Conservation (phyloP, 2,797 vertebrate species). For the Poeciliopsis gracilis region DNA sequence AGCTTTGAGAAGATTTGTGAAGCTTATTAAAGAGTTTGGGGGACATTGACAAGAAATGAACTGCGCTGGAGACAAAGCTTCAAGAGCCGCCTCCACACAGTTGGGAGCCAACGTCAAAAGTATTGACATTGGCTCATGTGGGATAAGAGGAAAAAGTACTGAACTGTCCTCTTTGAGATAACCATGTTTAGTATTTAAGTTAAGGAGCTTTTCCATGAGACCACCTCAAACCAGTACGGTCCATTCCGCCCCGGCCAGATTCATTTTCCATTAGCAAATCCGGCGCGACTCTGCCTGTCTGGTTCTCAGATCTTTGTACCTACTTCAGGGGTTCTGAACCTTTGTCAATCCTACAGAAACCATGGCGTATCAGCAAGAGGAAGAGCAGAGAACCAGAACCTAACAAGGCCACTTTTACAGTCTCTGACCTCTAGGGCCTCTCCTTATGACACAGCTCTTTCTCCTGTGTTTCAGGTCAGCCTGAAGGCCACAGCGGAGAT, state of each 20-base stretch:
- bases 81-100: not conserved
- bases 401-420: not conserved
- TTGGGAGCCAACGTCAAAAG: not conserved
- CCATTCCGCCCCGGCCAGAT: no score
- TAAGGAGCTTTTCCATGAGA: not conserved
- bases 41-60: not conserved
- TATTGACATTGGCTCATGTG: not conserved
- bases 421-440: not conserved
- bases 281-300: no score
- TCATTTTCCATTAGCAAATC: no score
- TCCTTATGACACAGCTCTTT: not conserved
- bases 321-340: no score
- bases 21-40: not conserved
- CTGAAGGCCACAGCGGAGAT: not conserved
- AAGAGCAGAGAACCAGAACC: not conserved
- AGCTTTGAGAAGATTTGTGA: not conserved
- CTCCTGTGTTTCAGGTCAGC: not conserved
- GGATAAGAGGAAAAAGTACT: not conserved
- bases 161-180: not conserved
- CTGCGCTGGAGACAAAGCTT: not conserved
- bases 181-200: not conserved
- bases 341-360: not conserved
- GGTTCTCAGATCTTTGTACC: no score
- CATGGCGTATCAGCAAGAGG: not conserved
- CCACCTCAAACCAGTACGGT: no score